Evolutionary conservation across 2,113 vertebrate species (phyloP).

Genomic region (Dipodomys spectabilis): DNA sequence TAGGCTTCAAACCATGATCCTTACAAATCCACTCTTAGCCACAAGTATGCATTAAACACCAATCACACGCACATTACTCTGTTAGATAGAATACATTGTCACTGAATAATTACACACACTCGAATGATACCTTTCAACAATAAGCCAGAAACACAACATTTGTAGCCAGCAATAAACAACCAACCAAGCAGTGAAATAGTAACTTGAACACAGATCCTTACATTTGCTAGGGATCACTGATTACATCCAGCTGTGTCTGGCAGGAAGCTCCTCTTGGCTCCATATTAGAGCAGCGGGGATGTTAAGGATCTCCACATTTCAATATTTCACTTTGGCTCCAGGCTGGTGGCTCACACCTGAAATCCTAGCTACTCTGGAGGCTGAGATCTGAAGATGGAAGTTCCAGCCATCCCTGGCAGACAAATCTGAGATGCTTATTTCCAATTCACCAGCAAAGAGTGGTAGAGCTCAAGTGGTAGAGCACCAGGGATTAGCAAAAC

Average conservation of each 20-base stretch:
- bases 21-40: background rate
- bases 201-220: background rate
- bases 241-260: background rate
- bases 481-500: no score
- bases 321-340: background rate
- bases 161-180: background rate
- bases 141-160: slow-evolving; percentile 2
- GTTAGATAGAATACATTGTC: background rate
- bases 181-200: background rate
- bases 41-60: background rate
- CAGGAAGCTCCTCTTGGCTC: background rate
- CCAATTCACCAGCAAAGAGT: no score
- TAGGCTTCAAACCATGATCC: no score
- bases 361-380: no score
- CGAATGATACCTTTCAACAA: background rate
- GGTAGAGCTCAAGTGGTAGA: no score
- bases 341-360: no score
- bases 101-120: background rate
- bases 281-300: background rate
- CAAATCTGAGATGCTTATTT: no score
- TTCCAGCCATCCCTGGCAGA: no score
- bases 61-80: rapidly evolving
- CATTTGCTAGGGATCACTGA: background rate
- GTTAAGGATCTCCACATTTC: background rate
- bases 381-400: no score